Percentiles rank a stretch among this genome's conserved stretches.
These are phyloP conservation scores for Donacobius atricapilla DNA, from an alignment of 2,113 vertebrate species.

Conservation along the genomic window DNA sequence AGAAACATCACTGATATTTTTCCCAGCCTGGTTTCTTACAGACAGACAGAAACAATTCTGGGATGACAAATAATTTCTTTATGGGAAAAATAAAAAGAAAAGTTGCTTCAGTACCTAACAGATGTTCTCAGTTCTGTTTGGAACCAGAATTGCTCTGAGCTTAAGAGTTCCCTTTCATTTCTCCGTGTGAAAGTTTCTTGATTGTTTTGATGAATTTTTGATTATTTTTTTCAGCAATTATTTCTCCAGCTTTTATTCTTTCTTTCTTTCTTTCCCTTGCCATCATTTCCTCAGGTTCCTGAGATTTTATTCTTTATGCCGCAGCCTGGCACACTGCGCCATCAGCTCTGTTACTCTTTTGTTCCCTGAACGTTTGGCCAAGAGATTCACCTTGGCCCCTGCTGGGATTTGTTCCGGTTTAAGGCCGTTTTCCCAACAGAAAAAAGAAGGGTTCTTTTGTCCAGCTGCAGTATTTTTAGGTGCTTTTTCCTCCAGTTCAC, in stretches of 20 bases:
- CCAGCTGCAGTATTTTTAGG: conserved; percentile 26
- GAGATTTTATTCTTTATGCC: not conserved
- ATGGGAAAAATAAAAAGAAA: not conserved
- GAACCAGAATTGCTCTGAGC: not conserved
- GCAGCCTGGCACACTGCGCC: accelerated
- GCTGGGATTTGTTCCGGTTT: conserved; percentile 64
- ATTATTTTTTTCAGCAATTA: not conserved
- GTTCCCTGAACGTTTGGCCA: not conserved
- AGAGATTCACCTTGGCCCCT: not conserved
- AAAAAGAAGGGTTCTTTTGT: conserved; percentile 32
- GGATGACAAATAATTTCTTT: not conserved
- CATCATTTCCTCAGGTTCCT: not conserved
- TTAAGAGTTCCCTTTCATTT: not conserved
- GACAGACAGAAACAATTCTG: not conserved
- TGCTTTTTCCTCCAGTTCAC: not conserved
- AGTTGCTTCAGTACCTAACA: not conserved
- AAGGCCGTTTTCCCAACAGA: not conserved
- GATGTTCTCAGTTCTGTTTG: not conserved
- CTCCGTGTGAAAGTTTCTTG: not conserved
- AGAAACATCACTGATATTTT: not conserved
- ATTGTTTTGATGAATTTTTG: not conserved
- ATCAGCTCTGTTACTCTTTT: not conserved
- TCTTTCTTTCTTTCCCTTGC: not conserved
- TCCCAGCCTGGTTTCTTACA: not conserved
- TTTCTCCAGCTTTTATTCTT: not conserved